These are phyloP conservation scores for Lytechinus variegatus DNA, from an alignment of 35 echinoderm and acorn worm species.

Conservation along the genomic window DNA sequence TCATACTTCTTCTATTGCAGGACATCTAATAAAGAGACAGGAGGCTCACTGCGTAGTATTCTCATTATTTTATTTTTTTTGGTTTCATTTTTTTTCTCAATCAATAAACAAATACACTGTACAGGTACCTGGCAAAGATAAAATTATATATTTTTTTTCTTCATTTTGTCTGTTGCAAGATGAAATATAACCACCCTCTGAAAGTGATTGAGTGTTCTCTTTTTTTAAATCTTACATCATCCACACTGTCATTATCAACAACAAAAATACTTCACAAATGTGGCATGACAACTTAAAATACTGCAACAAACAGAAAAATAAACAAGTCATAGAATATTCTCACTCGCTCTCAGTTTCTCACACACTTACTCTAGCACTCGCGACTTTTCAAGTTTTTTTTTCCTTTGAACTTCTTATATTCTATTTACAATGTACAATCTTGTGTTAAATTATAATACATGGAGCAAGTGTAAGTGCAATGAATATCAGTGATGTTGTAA, in stretches of 20 bases:
- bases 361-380: constrained; percentile 22
- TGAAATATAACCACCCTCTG: constrained; percentile 6
- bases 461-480: constrained; percentile 28
- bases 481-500: background rate
- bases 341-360: constrained; percentile 18
- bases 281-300: constrained; percentile 28
- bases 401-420: background rate
- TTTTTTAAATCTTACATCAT: background rate
- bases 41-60: background rate
- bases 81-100: constrained; percentile 53
- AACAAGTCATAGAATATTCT: background rate
- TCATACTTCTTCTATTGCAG: background rate
- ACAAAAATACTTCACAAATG: constrained; percentile 25
- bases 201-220: constrained; percentile 4
- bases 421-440: constrained; percentile 51
- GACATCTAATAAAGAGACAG: background rate
- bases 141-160: constrained; percentile 55
- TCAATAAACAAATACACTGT: constrained; percentile 62
- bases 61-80: constrained; percentile 60
- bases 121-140: constrained; percentile 68
- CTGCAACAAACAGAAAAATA: constrained; percentile 37
- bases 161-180: constrained; percentile 37
- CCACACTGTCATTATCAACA: background rate
- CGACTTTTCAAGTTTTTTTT: constrained; percentile 21
- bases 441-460: constrained; percentile 53